A percentile compares a stretch with the other conserved stretches of the same genome.
These are phyloP conservation scores for Cyrtonyx montezumae DNA, from an alignment of 2,113 vertebrate genomes.

Conservation along the genomic window DNA sequence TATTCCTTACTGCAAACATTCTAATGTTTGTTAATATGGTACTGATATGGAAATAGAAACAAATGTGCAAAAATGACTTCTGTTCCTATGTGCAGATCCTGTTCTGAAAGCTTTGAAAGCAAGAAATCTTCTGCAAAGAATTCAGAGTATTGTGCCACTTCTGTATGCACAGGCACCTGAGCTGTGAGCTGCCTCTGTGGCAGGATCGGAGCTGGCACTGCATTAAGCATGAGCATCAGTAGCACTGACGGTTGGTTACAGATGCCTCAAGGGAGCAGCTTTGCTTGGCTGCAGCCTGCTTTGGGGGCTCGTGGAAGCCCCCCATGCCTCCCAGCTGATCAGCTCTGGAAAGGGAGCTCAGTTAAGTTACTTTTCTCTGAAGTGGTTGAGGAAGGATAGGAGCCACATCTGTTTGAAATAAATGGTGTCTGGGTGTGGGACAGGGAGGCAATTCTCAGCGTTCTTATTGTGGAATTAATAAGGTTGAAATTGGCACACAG, in stretches of 20 bases:
- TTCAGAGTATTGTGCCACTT: background rate
- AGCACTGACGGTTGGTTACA: background rate
- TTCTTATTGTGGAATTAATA: conserved; percentile 33
- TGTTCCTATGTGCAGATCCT: background rate
- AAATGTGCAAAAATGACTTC: background rate
- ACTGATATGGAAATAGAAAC: background rate
- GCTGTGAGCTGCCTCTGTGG: background rate
- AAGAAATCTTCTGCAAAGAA: background rate
- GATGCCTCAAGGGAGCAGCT: conserved; percentile 23
- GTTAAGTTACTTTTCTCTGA: conserved; percentile 27
- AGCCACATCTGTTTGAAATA: background rate
- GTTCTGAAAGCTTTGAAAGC: background rate
- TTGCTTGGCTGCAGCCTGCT: background rate
- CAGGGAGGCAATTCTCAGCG: background rate
- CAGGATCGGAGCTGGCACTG: background rate
- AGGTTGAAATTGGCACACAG: conserved; percentile 21
- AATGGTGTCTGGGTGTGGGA: conserved; percentile 2
- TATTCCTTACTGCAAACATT: background rate
- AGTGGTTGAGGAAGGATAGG: background rate
- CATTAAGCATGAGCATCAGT: conserved; percentile 7
- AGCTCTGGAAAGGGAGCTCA: conserved; percentile 9
- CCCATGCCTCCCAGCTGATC: background rate
- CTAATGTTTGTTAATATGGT: background rate
- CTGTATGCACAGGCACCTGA: background rate
- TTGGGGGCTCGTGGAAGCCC: background rate